phyloP scores from a whole-genome alignment of 2,797 vertebrate genomes.

The Tamandua tetradactyla region DNA sequence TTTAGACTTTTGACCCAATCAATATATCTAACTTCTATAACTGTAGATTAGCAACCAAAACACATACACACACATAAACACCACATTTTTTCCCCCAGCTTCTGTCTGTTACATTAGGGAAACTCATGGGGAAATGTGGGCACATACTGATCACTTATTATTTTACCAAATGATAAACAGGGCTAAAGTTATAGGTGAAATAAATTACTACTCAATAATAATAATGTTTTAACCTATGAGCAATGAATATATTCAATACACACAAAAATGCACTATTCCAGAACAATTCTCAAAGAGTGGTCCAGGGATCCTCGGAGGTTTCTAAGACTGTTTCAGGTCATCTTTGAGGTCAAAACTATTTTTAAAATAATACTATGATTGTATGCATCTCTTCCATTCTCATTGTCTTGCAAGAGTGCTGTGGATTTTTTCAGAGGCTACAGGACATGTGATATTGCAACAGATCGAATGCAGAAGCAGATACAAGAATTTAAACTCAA shows the following conservation, averaged over 20 bases:
- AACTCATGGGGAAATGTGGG: slow-evolving; percentile 42
- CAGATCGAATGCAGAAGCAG: not conserved
- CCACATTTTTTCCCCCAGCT: slow-evolving; percentile 35
- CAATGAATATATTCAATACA: not conserved
- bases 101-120: slow-evolving; percentile 35
- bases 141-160: not conserved
- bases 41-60: slow-evolving; percentile 9
- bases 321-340: not conserved
- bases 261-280: not conserved
- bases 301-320: not conserved
- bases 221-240: not conserved
- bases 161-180: slow-evolving; percentile 37
- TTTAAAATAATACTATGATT: not conserved
- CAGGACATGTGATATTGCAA: not conserved
- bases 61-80: not conserved
- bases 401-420: not conserved
- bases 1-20: not conserved
- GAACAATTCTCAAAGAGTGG: not conserved
- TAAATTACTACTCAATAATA: not conserved
- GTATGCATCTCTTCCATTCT: not conserved
- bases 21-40: not conserved
- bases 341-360: not conserved
- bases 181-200: slow-evolving; percentile 36
- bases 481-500: not conserved
- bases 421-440: not conserved